Evolutionary conservation across 2,797 vertebrate species (phyloP), one percentile per base, ranked within the genome.

Genomic region (Acipenser oxyrinchus): DNA sequence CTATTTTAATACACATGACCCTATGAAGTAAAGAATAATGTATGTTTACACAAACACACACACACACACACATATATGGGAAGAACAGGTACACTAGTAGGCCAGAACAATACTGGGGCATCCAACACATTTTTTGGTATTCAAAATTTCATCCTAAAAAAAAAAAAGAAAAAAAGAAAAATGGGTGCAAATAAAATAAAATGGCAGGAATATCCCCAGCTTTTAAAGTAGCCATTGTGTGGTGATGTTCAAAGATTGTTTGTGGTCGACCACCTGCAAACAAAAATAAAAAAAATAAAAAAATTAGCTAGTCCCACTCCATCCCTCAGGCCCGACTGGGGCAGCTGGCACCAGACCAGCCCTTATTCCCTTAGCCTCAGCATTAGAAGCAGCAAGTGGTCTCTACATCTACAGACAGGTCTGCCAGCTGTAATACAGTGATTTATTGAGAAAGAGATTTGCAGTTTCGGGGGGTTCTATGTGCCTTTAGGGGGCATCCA

Each of bases 401-500:
- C 61, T 67, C 60, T 67, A 67, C 65, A 58, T 62, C 49, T 64
- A 70, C n/a, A 53, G 66, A 70, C 65, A 64, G 66, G 62, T 63
- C 67, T 70, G 70, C 66, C 57, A 69, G 64, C 69, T 68, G 64
- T 70, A 63, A 68, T 59, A 70, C 55, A n/a, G 67, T 59, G 68
- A 52, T 74, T 70, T 63, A 64, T 48, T 64, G 71, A 63, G 60
- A 55, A 49, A 49, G 53, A 55, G 58, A 53, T 15, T 67, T 49
- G 15, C 64, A 37, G 67, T 70, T 62, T 71, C 71, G 83, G 48
- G 8, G 8, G 5, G 15, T 51, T 49, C 70, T 85, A 99, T 86
- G 95, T 96, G 81, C 96, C 95, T 89, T 99, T 99, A 57, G 97
- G 95, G 58, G 97, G 97, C 73, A 94, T 99, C 97, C 97, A 98